Conservation (phyloP, 2,797 vertebrate species). For the Urocyon cinereoargenteus region DNA sequence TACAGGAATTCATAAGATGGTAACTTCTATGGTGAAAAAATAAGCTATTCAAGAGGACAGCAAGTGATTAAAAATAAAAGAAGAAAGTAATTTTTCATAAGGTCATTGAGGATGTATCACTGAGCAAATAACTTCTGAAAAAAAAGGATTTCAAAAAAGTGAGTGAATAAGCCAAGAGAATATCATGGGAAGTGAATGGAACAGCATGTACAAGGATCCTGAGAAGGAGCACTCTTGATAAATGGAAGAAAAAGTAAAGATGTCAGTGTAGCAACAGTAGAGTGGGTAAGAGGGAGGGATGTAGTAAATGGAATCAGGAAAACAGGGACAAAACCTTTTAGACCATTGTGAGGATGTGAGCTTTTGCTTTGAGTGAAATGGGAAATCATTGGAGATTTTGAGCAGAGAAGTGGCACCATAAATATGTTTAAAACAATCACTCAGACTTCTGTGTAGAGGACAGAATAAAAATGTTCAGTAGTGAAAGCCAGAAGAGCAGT, state of each 20-base stretch:
- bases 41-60: neutral
- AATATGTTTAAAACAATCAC: neutral
- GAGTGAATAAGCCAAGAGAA: neutral
- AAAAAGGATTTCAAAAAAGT: neutral
- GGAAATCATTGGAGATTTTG: neutral
- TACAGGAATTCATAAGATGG: neutral
- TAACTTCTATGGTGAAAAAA: neutral
- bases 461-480: neutral
- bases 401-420: neutral
- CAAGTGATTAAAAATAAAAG: neutral
- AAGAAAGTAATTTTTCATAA: neutral
- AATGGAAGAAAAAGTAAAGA: neutral
- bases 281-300: neutral
- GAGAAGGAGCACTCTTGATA: neutral
- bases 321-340: neutral
- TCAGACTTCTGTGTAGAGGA: neutral
- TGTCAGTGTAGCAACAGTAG: neutral
- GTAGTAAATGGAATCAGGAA: neutral
- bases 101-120: neutral
- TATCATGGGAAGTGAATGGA: neutral
- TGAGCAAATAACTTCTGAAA: neutral
- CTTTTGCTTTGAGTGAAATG: neutral
- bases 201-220: neutral
- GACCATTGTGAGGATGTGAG: neutral
- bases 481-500: neutral